Evolutionary conservation across 2,797 vertebrate species (phyloP).

Genomic region (Poeciliopsis turneri): DNA sequence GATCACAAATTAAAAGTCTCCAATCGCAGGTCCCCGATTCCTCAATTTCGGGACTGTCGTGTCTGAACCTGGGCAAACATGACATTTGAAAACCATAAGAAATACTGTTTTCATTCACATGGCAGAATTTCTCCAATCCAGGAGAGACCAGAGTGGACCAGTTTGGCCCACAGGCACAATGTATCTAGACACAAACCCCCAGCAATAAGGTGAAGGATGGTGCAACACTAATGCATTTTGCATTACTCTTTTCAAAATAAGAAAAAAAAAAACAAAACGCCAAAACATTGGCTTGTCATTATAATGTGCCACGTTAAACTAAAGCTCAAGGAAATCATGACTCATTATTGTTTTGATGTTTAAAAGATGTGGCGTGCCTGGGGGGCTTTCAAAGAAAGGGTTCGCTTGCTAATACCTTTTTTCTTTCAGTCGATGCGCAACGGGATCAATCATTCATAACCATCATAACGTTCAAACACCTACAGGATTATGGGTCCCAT

Average conservation of each 20-base stretch:
- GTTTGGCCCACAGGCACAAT: background rate
- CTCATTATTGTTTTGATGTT: background rate
- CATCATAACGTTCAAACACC: slow-evolving; percentile 1
- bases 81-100: background rate
- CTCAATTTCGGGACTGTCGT: no score
- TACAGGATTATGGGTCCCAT: background rate
- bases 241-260: background rate
- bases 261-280: background rate
- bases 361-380: background rate
- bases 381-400: background rate
- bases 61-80: no score
- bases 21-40: no score
- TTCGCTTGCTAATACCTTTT: background rate
- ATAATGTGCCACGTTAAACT: background rate
- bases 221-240: background rate
- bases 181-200: no score
- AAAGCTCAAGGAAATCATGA: background rate
- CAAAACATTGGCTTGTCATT: background rate
- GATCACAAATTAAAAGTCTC: no score
- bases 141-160: background rate
- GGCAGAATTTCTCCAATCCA: background rate
- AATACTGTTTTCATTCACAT: background rate
- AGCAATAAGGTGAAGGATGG: background rate
- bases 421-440: background rate
- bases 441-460: background rate